Evolutionary conservation across 2,888 invertebrate genomes (phyloP).

Genomic region (Polymixis lichenea): DNA sequence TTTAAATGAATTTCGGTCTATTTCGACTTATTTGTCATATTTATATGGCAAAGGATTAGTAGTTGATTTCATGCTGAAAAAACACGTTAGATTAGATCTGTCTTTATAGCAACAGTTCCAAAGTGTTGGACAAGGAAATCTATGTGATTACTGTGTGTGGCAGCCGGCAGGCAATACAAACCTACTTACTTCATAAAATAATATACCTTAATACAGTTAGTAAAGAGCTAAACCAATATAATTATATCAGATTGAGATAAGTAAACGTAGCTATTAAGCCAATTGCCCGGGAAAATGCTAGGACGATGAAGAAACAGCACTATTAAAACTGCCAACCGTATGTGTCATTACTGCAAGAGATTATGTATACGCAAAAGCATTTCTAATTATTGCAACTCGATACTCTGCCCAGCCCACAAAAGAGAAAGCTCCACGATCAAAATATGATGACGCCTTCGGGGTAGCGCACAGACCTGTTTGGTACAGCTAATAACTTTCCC

Average conservation of each 20-base stretch:
- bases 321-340: slow-evolving; percentile 24
- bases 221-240: slow-evolving; percentile 23
- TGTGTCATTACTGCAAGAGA: slow-evolving; percentile 31
- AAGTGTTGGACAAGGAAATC: slow-evolving; percentile 4
- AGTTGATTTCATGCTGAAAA: slow-evolving; percentile 13
- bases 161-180: neutral
- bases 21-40: neutral
- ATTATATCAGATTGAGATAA: slow-evolving; percentile 33
- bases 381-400: slow-evolving; percentile 47
- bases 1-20: no score
- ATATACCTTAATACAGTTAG: slow-evolving; percentile 16
- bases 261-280: slow-evolving; percentile 21
- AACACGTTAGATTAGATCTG: neutral
- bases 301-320: slow-evolving; percentile 14
- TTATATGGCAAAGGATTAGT: slow-evolving; percentile 15
- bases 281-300: slow-evolving; percentile 23
- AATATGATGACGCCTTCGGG: slow-evolving; percentile 67
- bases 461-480: slow-evolving; percentile 68
- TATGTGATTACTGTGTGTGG: neutral
- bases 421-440: slow-evolving; percentile 62
- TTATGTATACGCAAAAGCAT: slow-evolving; percentile 22
- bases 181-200: neutral
- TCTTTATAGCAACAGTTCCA: neutral
- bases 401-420: slow-evolving; percentile 37
- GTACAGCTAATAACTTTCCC: slow-evolving; percentile 83